phyloP scores from a whole-genome alignment of 2,113 vertebrate species.

The Trichomycterus rosablanca region DNA sequence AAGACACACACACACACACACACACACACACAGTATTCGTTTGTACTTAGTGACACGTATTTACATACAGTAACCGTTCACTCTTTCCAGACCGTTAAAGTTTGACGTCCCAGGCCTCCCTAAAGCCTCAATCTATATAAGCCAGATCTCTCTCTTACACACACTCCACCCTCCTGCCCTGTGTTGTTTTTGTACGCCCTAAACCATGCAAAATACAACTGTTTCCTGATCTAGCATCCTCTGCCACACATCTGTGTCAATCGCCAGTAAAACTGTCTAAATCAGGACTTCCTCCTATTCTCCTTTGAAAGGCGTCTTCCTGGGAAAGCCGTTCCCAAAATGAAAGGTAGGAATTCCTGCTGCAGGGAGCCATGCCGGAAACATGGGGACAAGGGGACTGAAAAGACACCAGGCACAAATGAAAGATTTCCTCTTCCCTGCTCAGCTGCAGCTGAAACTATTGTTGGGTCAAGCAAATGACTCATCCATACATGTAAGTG shows the following conservation, averaged over 20 bases:
- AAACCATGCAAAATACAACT: slow-evolving; percentile 66
- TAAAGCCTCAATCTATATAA: not conserved
- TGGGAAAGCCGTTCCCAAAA: slow-evolving; percentile 76
- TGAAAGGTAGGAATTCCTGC: slow-evolving; percentile 85
- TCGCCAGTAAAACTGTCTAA: slow-evolving; percentile 84
- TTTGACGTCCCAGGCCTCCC: not conserved
- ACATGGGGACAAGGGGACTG: slow-evolving; percentile 40
- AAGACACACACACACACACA: slow-evolving; percentile 22
- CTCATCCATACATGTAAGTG: slow-evolving; percentile 16
- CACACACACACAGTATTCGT: not conserved
- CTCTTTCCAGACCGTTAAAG: slow-evolving; percentile 11
- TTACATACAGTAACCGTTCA: slow-evolving; percentile 4
- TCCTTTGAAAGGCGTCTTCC: slow-evolving; percentile 80
- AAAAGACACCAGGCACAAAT: slow-evolving; percentile 41
- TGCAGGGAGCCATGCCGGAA: slow-evolving; percentile 77
- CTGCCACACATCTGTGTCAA: slow-evolving; percentile 71
- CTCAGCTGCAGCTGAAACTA: slow-evolving; percentile 22
- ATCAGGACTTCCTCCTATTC: slow-evolving; percentile 98
- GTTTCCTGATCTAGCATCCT: slow-evolving; percentile 83
- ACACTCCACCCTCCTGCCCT: not conserved
- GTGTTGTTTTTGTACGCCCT: slow-evolving; percentile 56
- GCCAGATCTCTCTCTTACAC: slow-evolving; percentile 6
- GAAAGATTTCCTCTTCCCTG: slow-evolving; percentile 45
- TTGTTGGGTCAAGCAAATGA: slow-evolving; percentile 7
- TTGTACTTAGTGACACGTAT: slow-evolving; percentile 1